Conservation (phyloP, 2,113 vertebrate species). For the Barnardius zonarius region DNA sequence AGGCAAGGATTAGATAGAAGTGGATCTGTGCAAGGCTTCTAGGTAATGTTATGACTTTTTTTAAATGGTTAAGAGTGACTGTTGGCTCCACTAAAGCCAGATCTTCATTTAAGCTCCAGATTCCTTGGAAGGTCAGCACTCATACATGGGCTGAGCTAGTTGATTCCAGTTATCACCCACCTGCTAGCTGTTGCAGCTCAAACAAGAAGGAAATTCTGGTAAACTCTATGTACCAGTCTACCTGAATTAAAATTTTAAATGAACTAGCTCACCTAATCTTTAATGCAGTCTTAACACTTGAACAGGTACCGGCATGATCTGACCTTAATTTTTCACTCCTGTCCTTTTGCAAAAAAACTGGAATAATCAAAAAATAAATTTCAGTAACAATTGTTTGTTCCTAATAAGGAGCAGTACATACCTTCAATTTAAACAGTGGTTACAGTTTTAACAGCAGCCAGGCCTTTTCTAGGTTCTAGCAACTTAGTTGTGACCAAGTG, state of each 20-base stretch:
- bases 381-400: neutral
- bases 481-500: neutral
- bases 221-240: neutral
- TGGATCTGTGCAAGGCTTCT: neutral
- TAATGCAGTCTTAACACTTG: neutral
- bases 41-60: neutral
- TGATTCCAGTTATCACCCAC: neutral
- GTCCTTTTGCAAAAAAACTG: neutral
- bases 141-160: neutral
- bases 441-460: neutral
- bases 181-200: neutral
- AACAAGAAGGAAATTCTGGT: neutral
- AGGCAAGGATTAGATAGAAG: neutral
- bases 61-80: neutral
- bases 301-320: neutral
- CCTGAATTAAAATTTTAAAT: neutral
- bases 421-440: neutral
- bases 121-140: neutral
- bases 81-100: neutral
- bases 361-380: neutral
- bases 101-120: neutral
- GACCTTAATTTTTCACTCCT: neutral
- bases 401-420: neutral
- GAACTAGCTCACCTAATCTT: neutral
- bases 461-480: neutral